Percentiles rank a stretch among this genome's conserved stretches.
Evolutionary conservation across 2,797 vertebrate genomes (phyloP).

Genomic region (Gastrophryne carolinensis): DNA sequence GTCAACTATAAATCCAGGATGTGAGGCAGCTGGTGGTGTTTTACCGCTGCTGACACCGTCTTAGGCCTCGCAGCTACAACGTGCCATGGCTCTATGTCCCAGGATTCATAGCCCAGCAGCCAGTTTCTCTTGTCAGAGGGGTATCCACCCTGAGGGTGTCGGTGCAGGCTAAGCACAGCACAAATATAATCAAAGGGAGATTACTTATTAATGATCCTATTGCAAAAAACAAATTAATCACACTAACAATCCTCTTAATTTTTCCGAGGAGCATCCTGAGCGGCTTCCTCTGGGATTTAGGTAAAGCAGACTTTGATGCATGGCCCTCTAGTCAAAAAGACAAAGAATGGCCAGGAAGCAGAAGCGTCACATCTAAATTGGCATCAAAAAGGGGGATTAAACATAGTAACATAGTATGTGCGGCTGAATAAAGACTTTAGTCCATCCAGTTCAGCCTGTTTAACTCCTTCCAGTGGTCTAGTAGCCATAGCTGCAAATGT

Average conservation of each 20-base stretch:
- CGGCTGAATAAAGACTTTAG: too few relatives aligned
- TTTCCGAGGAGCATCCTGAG: neutral
- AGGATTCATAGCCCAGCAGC: neutral
- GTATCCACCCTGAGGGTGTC: neutral
- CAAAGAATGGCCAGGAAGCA: neutral
- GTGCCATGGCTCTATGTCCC: constrained; percentile 2
- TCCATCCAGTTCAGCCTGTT: too few relatives aligned
- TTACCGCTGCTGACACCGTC: neutral
- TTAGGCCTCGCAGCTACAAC: neutral
- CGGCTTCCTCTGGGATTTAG: neutral
- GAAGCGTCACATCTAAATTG: too few relatives aligned
- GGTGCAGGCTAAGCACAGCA: neutral
- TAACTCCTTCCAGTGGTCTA: too few relatives aligned
- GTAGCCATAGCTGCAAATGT: too few relatives aligned
- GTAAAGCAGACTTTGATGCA: constrained; percentile 25
- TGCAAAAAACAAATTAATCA: constrained; percentile 21
- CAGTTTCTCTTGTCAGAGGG: neutral
- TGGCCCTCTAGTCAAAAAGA: neutral
- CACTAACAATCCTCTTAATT: constrained; percentile 20
- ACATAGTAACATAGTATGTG: too few relatives aligned
- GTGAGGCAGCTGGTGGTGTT: too few relatives aligned
- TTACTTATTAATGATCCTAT: constrained; percentile 20
- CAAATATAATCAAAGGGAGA: constrained; percentile 14
- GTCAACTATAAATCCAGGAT: too few relatives aligned
- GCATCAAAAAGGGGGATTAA: too few relatives aligned